Evolutionary conservation across 2,888 invertebrate species (phyloP).

Genomic region (Scaptomyza flava): DNA sequence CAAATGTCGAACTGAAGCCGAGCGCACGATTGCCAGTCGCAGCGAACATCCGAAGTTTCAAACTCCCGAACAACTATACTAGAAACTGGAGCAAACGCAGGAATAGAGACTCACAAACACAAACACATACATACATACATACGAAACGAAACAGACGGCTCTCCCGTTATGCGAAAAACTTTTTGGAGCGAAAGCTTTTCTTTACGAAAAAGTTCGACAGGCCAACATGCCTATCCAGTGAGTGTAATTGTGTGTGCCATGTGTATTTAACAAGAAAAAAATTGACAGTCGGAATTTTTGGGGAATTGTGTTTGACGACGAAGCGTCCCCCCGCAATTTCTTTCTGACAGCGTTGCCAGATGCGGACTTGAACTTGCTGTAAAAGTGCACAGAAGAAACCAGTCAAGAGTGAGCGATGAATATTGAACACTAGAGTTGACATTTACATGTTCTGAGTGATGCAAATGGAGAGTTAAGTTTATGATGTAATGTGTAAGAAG

Average conservation of each 20-base stretch:
- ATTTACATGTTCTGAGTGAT: conserved; percentile 1
- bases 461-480: no score
- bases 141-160: conserved; percentile 30
- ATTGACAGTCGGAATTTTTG: conserved; percentile 71
- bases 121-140: conserved; percentile 26
- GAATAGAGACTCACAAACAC: conserved; percentile 30
- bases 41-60: conserved; percentile 34
- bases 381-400: conserved; percentile 1
- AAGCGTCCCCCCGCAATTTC: conserved; percentile 11
- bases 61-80: conserved; percentile 35
- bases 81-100: conserved; percentile 73
- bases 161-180: conserved; percentile 46
- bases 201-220: conserved; percentile 57
- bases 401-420: conserved; percentile 10
- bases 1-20: conserved; percentile 52
- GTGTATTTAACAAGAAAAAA: conserved; percentile 65
- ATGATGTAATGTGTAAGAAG: not conserved
- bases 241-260: conserved; percentile 24
- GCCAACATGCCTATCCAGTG: conserved; percentile 38
- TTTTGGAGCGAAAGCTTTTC: conserved; percentile 75
- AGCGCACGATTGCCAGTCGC: conserved; percentile 35
- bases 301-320: conserved; percentile 63
- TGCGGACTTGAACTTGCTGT: conserved; percentile 69
- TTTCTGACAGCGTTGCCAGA: conserved; percentile 66
- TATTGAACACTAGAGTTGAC: conserved; percentile 14